Evolutionary conservation across 2,113 vertebrate species (phyloP).

Genomic region (Oryctolagus cuniculus): DNA sequence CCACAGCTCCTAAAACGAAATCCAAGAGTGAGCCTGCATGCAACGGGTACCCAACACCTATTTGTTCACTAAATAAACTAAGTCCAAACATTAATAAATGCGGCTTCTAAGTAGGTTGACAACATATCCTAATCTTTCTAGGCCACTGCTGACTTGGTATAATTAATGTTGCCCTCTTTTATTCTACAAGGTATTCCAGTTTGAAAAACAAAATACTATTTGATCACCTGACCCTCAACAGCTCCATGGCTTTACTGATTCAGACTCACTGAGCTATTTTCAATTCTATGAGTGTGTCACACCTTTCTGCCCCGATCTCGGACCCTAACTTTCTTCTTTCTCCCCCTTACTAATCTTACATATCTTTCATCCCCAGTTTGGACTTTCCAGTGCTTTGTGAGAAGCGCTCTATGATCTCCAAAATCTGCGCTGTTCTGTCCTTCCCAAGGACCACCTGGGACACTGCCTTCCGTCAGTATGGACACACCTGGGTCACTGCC

Average conservation of each 20-base stretch:
- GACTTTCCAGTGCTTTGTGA: not conserved
- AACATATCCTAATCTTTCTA: not conserved
- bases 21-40: too few relatives aligned
- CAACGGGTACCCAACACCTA: not conserved
- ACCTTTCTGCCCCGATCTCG: not conserved
- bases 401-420: too few relatives aligned
- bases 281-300: not conserved
- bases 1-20: not conserved
- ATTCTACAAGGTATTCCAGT: not conserved
- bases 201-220: not conserved
- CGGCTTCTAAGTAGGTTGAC: not conserved
- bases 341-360: not conserved
- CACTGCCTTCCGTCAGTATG: too few relatives aligned
- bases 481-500: not conserved
- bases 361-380: not conserved
- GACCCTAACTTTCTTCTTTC: not conserved
- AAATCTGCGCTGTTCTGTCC: rapidly evolving
- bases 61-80: not conserved
- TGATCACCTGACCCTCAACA: not conserved
- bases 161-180: not conserved
- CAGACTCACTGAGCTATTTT: not conserved
- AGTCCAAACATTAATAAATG: not conserved
- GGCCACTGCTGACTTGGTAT: not conserved
- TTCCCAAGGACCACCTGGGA: rapidly evolving
- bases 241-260: not conserved